These are phyloP conservation scores for Adoxophyes honmai DNA, from an alignment of 1,140 invertebrate genomes.

Conservation along the genomic window DNA sequence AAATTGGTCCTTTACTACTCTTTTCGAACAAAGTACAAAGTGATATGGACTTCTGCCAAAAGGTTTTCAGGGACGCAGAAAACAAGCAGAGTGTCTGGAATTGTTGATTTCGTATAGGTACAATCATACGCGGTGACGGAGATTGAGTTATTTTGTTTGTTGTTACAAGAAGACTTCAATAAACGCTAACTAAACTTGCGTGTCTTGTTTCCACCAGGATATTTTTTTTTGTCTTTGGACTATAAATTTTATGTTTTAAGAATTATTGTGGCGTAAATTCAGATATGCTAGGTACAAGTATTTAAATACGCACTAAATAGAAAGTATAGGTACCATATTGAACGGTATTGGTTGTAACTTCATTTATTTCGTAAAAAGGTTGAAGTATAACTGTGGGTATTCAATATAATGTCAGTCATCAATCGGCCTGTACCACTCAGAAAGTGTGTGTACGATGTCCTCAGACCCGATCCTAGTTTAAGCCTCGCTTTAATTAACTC, in stretches of 20 bases:
- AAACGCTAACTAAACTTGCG: not conserved
- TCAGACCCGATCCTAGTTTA: not conserved
- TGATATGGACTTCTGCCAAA: too few species aligned
- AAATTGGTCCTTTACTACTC: too few species aligned
- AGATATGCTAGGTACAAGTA: not conserved
- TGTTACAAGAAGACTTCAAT: not conserved
- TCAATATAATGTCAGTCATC: not conserved
- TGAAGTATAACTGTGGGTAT: not conserved
- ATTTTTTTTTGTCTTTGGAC: too few species aligned
- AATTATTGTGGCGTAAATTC: not conserved
- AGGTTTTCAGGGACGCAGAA: too few species aligned
- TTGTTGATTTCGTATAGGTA: too few species aligned
- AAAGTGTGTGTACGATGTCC: not conserved
- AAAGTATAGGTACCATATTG: too few species aligned
- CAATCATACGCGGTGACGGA: too few species aligned
- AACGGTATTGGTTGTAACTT: too few species aligned
- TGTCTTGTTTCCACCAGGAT: not conserved
- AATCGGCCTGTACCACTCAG: not conserved
- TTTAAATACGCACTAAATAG: not conserved
- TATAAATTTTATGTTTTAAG: too few species aligned
- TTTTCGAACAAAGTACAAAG: too few species aligned
- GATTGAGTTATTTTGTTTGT: too few species aligned
- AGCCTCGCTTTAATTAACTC: constrained; percentile 11
- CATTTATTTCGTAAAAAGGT: not conserved
- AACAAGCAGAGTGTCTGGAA: too few species aligned